phyloP scores from a whole-genome alignment of 2,797 vertebrate species.

The Novumbra hubbsi region DNA sequence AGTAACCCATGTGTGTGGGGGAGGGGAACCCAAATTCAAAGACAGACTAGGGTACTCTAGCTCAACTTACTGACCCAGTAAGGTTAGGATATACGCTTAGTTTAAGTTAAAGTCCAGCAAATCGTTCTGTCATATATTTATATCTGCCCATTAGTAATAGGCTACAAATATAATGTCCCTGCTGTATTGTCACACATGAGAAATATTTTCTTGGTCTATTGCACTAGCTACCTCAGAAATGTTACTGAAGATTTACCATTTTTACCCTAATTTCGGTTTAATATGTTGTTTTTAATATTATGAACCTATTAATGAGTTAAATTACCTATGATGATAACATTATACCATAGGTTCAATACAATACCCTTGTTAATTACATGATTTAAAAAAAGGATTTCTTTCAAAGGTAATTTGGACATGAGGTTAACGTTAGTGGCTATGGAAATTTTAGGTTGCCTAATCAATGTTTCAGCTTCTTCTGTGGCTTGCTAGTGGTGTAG shows the following conservation, averaged over 20 bases:
- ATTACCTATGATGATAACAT: background rate
- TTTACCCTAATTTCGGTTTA: background rate
- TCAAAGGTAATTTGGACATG: background rate
- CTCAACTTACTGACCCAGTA: conserved; percentile 64
- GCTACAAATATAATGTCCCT: background rate
- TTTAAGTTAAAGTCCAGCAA: background rate
- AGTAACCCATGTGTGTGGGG: conserved; percentile 55
- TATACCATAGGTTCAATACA: background rate
- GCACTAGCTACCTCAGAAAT: too few relatives aligned
- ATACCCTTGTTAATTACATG: background rate
- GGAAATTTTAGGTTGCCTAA: conserved; percentile 41
- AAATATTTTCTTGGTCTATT: background rate
- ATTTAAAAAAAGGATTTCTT: background rate
- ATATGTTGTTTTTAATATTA: background rate
- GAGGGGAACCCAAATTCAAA: conserved; percentile 40
- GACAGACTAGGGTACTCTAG: conserved; percentile 28
- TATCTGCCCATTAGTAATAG: too few relatives aligned
- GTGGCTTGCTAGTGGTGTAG: conserved; percentile 51
- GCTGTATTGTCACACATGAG: background rate
- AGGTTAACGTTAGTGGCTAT: background rate
- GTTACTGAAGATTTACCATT: background rate
- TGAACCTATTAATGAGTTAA: background rate
- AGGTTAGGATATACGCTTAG: conserved; percentile 1
- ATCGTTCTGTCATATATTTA: background rate
- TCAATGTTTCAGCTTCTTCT: conserved; percentile 41